A percentile compares a stretch with the other conserved stretches of the same genome.
Conservation (phyloP, 2,113 vertebrate species). For the Phalacrocorax brasilianus region DNA sequence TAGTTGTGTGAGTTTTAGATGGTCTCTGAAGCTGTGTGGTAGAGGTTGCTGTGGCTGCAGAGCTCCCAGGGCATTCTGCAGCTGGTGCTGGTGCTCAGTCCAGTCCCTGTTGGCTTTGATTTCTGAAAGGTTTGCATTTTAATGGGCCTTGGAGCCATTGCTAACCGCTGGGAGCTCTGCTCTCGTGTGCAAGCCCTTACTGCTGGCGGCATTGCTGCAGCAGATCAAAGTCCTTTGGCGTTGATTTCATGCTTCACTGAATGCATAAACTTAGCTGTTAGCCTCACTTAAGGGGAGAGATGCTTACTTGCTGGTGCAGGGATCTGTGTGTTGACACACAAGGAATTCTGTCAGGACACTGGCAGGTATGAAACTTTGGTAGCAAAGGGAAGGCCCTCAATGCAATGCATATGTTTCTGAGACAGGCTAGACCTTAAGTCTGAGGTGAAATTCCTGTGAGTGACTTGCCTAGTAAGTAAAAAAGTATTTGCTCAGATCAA, state of each 20-base stretch:
- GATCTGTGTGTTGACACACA: background rate
- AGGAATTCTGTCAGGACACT: background rate
- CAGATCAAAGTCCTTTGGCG: background rate
- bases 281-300: background rate
- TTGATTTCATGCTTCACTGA: background rate
- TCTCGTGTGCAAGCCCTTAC: background rate
- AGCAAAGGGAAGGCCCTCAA: background rate
- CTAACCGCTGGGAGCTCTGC: background rate
- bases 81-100: fast-evolving
- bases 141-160: background rate
- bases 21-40: background rate
- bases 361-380: background rate
- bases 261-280: background rate
- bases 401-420: fast-evolving
- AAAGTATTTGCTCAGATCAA: background rate
- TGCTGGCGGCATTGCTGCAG: background rate
- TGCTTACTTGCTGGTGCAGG: background rate
- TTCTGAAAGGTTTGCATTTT: background rate
- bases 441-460: background rate
- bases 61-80: background rate
- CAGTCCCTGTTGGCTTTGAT: background rate
- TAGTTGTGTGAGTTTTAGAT: background rate
- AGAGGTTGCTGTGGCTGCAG: background rate
- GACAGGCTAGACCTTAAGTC: background rate
- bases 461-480: background rate